Base-by-base conservation (phyloP, 2,888 invertebrate species). In the Lysandra coridon region DNA sequence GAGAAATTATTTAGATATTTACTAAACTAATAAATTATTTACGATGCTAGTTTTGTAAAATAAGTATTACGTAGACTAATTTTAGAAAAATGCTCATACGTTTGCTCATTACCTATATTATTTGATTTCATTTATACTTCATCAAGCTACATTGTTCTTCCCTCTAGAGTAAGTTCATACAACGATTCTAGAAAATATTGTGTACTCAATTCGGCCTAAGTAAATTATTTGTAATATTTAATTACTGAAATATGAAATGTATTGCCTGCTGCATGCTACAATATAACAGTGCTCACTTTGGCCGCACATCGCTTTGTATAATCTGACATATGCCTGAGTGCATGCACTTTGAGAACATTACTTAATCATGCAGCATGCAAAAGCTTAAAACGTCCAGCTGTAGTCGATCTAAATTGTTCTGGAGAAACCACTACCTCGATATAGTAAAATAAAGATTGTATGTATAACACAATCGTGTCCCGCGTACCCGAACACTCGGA, bases 211-310 rank as follows among this genome's bases (percentile, higher is more conserved):
- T 79, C 74, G 79, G 79, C 79, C 44, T 79, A 74, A 49, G 64
- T 79, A 62, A 60, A 62, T 75, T 33, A 62, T 79, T 79, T 79
- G 44, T 81, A 79, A 78, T 78, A 76, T 80, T 73, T 81, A 81
- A 82, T 84, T 81, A 69, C 83, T 81, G 78, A 83, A 81, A 82
- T 76, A 81, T 81, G 79, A 79, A 80, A 81, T 80, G 81, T 88
- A 91, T 94, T 94, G 94, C 93, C 91, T 93, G 94, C 94, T 94
- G 94, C 94, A 94, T 94, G 94, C 88, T 89, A 86, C 84, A 80
- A 84, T 82, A 83, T 84, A 83, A 85, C 86, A 87, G 86, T 85
- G 84, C 86, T 86, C 84, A 79, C 78, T 80, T 81, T 79, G 83
- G 81, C 80, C 81, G 84, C 82, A 83, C 82, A 82, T 79, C 80